Evolutionary conservation across 2,113 vertebrate species (phyloP), one percentile per base, ranked within the genome.

Genomic region (Cephalopterus ornatus): DNA sequence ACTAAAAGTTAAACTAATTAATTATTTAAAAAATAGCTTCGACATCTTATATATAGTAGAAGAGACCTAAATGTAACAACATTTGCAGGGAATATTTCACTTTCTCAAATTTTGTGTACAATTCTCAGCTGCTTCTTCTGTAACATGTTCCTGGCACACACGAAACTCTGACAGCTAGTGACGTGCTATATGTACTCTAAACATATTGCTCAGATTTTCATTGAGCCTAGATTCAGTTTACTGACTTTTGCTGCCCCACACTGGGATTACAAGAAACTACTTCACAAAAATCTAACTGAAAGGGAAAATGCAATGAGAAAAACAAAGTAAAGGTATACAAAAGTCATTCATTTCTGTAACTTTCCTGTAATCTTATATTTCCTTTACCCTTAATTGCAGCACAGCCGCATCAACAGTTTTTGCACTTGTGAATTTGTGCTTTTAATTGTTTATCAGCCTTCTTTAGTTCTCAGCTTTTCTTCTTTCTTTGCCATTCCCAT

Each of bases 241-340:
- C 77, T 89, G 87, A 91, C 62, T 83, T 96, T 75, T 96, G 87
- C 93, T 96, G 89, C 88, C 92, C 81, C 84, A 46, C 62, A 21
- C 78, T 76, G 81, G 77, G 39, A 56, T 85, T 85, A 55, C 6
- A 42, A 73, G 66, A 82, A 94, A 95, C 55, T 87, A 15, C 87
- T 70, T 42, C n/a, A 42, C 27, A 88, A 72, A 67, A 82, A 81
- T 47, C 26, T 55, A 41, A 37, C 22, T 53, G 35, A 59, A 91
- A 52, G 7, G 18, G 18, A 59, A 80, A 77, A 70, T 42, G 8
- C 3, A 9, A 4, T 10, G 39, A 50, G 16, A 63, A 90, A 58
- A 78, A 5, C 28, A 22, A 80, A 42, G 5, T 26, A 46, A 84
- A 82, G 8, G 7, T 14, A 10, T 39, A 12, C 33, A 8, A 91